These are phyloP conservation scores for Sphaerodactylus townsendi DNA, from an alignment of 2,113 vertebrate species.

Conservation along the genomic window DNA sequence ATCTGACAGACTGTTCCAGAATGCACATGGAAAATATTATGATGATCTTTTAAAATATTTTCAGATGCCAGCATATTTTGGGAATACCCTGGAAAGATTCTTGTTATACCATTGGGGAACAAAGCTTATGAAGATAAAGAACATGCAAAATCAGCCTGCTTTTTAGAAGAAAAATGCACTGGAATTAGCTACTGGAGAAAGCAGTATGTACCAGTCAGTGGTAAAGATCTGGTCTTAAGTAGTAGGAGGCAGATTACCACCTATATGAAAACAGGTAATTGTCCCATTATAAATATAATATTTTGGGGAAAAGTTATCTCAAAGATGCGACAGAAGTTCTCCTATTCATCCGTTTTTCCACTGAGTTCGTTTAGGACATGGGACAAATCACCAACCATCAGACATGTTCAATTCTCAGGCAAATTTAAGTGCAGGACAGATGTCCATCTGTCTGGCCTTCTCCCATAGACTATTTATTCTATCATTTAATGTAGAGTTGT, in stretches of 20 bases:
- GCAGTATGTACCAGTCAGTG: slow-evolving; percentile 16
- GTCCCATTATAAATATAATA: neutral
- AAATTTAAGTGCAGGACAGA: too few species aligned
- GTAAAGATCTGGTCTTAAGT: slow-evolving; percentile 14
- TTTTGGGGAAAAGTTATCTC: neutral
- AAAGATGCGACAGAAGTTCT: neutral
- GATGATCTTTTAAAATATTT: slow-evolving; percentile 5
- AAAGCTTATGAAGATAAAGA: neutral
- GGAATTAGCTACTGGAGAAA: slow-evolving; percentile 21
- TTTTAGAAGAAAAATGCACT: slow-evolving; percentile 24
- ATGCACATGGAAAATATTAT: neutral
- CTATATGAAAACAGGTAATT: slow-evolving; percentile 30
- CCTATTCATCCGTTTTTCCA: too few species aligned
- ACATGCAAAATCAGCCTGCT: slow-evolving; percentile 22
- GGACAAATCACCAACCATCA: too few species aligned
- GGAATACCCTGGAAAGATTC: neutral
- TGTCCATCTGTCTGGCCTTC: too few species aligned
- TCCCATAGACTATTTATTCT: too few species aligned
- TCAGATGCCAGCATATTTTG: slow-evolving; percentile 18
- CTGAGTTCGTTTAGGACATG: too few species aligned
- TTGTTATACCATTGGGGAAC: neutral
- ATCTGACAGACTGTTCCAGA: neutral
- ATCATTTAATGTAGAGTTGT: too few species aligned
- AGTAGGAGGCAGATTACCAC: neutral
- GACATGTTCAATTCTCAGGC: too few species aligned